A percentile compares a stretch with the other conserved stretches of the same genome.
phyloP scores from a whole-genome alignment of 2,113 vertebrate genomes.

The Cyphomyrus plagiostoma region DNA sequence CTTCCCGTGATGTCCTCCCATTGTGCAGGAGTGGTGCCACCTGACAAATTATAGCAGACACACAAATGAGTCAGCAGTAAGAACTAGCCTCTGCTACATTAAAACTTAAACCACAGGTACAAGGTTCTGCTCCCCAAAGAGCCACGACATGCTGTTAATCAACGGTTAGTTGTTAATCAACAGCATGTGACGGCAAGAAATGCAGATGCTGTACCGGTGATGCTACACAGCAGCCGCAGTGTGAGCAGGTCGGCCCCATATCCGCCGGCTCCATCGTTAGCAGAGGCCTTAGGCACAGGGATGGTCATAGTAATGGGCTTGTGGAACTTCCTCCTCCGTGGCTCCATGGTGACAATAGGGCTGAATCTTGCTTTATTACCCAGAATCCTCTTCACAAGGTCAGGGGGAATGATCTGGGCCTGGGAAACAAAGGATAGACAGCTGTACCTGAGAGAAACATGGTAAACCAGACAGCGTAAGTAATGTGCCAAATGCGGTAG shows the following conservation, averaged over 20 bases:
- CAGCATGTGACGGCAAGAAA: background rate
- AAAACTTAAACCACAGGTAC: background rate
- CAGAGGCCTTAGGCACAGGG: constrained; percentile 82
- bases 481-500: background rate
- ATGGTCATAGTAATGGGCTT: constrained; percentile 98
- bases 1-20: constrained; percentile 99
- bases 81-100: background rate
- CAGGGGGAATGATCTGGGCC: constrained; percentile 86
- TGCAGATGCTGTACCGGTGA: constrained; percentile 71
- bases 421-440: constrained; percentile 40
- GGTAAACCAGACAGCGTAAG: background rate
- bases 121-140: background rate
- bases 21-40: constrained; percentile 93
- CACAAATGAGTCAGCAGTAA: background rate
- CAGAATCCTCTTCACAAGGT: constrained; percentile 85
- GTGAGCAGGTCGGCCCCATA: constrained; percentile 84
- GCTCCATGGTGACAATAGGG: constrained; percentile 90
- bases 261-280: constrained; percentile 65
- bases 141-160: background rate
- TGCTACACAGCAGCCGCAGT: constrained; percentile 88
- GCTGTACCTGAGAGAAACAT: background rate
- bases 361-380: constrained; percentile 97
- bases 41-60: constrained; percentile 47
- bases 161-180: background rate
- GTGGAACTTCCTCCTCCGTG: constrained; percentile 92